Conservation (phyloP, 2,113 vertebrate genomes). For the Triplophysa dalaica region DNA sequence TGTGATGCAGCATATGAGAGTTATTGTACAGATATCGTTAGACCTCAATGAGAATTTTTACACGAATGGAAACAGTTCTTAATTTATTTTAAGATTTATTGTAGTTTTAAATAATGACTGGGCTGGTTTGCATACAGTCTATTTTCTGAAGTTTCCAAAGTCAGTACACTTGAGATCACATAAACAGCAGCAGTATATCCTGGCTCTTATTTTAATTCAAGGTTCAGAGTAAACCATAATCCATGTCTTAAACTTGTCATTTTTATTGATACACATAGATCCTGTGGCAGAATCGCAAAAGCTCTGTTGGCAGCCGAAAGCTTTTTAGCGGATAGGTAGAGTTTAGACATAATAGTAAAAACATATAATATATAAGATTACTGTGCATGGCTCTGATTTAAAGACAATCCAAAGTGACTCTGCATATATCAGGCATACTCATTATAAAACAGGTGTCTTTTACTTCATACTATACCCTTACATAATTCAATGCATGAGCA, state of each 20-base stretch:
- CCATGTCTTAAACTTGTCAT: background rate
- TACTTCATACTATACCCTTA: background rate
- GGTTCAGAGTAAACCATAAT: background rate
- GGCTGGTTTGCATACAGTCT: too few species aligned
- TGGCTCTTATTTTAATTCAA: conserved; percentile 16
- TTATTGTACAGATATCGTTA: background rate
- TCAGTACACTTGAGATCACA: background rate
- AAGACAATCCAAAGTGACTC: background rate
- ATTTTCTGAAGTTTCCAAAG: background rate
- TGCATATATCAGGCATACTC: background rate
- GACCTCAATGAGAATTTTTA: background rate
- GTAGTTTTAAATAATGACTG: background rate
- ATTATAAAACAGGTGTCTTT: background rate
- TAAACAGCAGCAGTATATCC: background rate
- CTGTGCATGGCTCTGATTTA: too few species aligned
- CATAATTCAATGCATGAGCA: background rate
- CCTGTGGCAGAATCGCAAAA: conserved; percentile 9
- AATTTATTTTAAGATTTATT: too few species aligned
- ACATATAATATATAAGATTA: background rate
- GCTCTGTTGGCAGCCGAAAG: background rate
- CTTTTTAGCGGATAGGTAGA: conserved; percentile 1
- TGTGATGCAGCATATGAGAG: background rate
- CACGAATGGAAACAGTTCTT: too few species aligned
- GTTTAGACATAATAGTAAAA: background rate
- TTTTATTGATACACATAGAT: background rate